Conservation (phyloP, 2,888 invertebrate species). For the Xanthorhoe spadicearia region DNA sequence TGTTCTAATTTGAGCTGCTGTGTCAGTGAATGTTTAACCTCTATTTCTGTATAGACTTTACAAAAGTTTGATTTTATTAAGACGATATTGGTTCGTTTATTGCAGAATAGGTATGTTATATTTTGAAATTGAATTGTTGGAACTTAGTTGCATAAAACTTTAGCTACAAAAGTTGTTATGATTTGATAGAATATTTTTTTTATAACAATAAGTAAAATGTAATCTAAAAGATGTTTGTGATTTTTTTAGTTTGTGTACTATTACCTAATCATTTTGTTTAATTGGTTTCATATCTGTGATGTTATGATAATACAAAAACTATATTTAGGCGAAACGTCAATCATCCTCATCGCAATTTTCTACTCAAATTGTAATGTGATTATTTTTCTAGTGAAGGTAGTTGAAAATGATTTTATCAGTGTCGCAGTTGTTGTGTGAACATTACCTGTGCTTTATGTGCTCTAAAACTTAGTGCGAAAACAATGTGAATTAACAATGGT, state of each 20-base stretch:
- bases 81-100: constrained; percentile 3
- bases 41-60: background rate
- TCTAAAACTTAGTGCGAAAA: constrained; percentile 50
- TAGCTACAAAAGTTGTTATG: background rate
- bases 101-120: constrained; percentile 6
- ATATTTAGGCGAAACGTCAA: constrained; percentile 16
- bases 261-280: too few relatives aligned
- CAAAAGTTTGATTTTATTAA: background rate
- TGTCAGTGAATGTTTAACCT: constrained; percentile 25
- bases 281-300: background rate
- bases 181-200: too few relatives aligned
- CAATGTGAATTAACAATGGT: constrained; percentile 72
- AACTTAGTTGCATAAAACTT: too few relatives aligned
- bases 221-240: too few relatives aligned
- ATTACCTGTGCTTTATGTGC: constrained; percentile 38
- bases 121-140: background rate
- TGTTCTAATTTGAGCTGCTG: constrained; percentile 29
- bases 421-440: constrained; percentile 24
- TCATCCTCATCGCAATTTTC: constrained; percentile 8
- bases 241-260: too few relatives aligned
- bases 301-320: background rate
- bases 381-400: constrained; percentile 37
- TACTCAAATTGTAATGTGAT: background rate
- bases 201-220: too few relatives aligned
- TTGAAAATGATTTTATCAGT: constrained; percentile 25